Conservation (phyloP, 2,113 vertebrate genomes). For the Pollachius pollachius region DNA sequence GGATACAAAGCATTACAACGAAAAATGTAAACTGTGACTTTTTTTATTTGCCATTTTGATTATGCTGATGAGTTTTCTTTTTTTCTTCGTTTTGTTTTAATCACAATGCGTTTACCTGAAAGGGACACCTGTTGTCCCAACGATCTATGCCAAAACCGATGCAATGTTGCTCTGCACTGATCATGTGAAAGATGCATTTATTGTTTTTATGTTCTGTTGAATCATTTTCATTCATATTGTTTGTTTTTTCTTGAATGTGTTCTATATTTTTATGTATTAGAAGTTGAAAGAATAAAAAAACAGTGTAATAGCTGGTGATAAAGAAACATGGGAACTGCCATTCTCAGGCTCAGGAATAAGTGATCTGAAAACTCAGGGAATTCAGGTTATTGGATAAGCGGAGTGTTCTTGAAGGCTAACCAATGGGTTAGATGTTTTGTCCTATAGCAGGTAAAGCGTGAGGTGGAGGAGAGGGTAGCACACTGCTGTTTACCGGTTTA, state of each 20-base stretch:
- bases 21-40: slow-evolving; percentile 37
- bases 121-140: slow-evolving; percentile 30
- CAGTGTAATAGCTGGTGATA: neutral
- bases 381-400: slow-evolving; percentile 52
- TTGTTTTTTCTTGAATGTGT: slow-evolving; percentile 39
- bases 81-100: slow-evolving; percentile 12
- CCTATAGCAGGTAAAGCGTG: slow-evolving; percentile 16
- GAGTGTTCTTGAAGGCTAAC: slow-evolving; percentile 33
- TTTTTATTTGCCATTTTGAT: slow-evolving; percentile 28
- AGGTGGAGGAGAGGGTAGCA: slow-evolving; percentile 18
- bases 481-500: no score
- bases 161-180: slow-evolving; percentile 72
- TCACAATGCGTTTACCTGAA: slow-evolving; percentile 32
- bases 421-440: slow-evolving; percentile 22
- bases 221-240: neutral
- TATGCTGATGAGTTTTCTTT: neutral
- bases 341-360: slow-evolving; percentile 62
- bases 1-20: no score
- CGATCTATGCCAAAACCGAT: slow-evolving; percentile 67
- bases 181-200: slow-evolving; percentile 61
- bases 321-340: slow-evolving; percentile 1
- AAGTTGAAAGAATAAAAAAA: slow-evolving; percentile 27
- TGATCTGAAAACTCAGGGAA: slow-evolving; percentile 74
- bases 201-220: slow-evolving; percentile 45
- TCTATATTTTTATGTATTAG: slow-evolving; percentile 47